Evolutionary conservation across 2,113 vertebrate genomes (phyloP), one percentile per base, ranked within the genome.

Genomic region (Oreocharis arfaki): DNA sequence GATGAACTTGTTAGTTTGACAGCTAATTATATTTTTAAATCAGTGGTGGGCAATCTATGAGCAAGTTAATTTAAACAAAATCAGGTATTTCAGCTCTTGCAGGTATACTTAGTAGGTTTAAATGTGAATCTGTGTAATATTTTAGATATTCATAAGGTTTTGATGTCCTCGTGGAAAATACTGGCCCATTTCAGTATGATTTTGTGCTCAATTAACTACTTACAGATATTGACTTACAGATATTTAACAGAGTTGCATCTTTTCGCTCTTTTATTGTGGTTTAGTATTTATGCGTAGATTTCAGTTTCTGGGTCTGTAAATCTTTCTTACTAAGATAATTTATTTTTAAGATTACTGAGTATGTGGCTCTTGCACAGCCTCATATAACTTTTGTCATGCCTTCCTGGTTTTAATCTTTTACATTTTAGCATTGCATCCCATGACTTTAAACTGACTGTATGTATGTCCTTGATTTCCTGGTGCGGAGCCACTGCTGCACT

Each of bases 181-280:
- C 26, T 75, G 60, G 64, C 93, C 55, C 89, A 84, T 95, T 95
- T 96, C 76, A 77, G 26, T 78, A 71, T 74, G 68, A 86, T 88
- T 97, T 90, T 92, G 68, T 95, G 90, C 73, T 94, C 92, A 90
- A 20, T 95, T 96, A 96, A 92, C 80, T 61, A 75, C 41, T 77
- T 68, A 16, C 32, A 68, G 63, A 22, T 90, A 50, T 44, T 96
- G 83, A 84, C 85, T 93, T 92, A 75, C 28, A 88, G 44, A 56
- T 37, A 28, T 24, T 90, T 47, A 71, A 13, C 7, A 65, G 63
- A 86, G 63, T 87, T 86, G 42, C 24, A 42, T 87, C 39, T 84
- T 64, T 82, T 87, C 88, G 27, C 55, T 12, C 55, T 87, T 88
- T 90, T 81, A 55, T 52, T 84, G 35, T 70, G 44, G n/a, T 73